Percentiles rank a stretch among this genome's conserved stretches.
These are phyloP conservation scores for Pterocles orientalis DNA, from an alignment of 2,113 vertebrate genomes.

Conservation along the genomic window DNA sequence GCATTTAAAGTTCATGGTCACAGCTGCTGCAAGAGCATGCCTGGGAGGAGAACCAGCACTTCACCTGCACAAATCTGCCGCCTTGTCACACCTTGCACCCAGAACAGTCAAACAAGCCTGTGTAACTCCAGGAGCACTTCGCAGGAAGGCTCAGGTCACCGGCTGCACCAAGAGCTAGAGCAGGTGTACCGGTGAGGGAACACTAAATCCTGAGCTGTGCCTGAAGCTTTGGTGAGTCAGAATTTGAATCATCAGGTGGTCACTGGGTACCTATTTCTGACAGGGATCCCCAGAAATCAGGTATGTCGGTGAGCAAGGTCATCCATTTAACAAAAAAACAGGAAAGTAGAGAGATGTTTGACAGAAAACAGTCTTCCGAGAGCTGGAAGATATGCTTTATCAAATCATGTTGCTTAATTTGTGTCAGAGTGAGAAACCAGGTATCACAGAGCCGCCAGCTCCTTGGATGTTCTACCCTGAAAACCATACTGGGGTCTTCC, in stretches of 20 bases:
- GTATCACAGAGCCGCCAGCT: fast-evolving
- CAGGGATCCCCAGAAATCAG: not conserved
- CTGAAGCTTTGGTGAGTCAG: not conserved
- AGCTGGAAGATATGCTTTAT: not conserved
- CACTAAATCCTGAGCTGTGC: not conserved
- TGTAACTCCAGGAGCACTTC: not conserved
- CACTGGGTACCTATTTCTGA: not conserved
- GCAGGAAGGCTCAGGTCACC: not conserved
- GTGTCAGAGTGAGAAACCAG: not conserved
- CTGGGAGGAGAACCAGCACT: not conserved
- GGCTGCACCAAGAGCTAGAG: fast-evolving
- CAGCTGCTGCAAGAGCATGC: not conserved
- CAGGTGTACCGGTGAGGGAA: not conserved
- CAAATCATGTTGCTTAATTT: not conserved
- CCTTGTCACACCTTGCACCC: not conserved
- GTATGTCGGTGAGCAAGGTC: not conserved
- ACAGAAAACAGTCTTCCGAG: not conserved
- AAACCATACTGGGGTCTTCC: not conserved
- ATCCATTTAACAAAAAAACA: not conserved
- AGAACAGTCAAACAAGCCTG: not conserved
- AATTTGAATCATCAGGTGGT: not conserved
- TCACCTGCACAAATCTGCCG: not conserved
- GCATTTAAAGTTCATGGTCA: not conserved
- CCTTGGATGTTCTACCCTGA: not conserved
- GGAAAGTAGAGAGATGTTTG: not conserved